Evolutionary conservation across 2,797 vertebrate genomes (phyloP), one percentile per base, ranked within the genome.

Genomic region (Halcyon leucocephala): DNA sequence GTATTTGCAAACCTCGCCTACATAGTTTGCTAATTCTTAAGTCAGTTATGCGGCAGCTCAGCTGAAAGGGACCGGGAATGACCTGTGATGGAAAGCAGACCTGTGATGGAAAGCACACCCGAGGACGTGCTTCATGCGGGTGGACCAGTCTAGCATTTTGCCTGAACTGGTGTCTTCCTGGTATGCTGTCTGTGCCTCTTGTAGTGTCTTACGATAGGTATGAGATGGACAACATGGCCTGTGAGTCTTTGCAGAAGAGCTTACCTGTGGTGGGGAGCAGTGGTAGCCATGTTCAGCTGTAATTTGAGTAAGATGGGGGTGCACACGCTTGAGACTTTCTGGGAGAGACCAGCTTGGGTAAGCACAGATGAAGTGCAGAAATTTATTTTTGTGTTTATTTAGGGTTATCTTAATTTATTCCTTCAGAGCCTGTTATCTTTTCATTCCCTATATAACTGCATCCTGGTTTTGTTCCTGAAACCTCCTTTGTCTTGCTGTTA

Each of bases 171-270:
- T 31, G 35, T 29, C 37, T 82, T 25, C 12, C 54, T 72, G 2
- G 0, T 28, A 6, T 22, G 14, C 19, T 52, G 7, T 49, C 15
- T 51, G 9, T 86, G 9, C 31, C 80, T 80, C 52, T 70, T 35
- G 17, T 13, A 49, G 6, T 49, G 14, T 28, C 14, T 49, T 41
- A 4, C 4, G 5, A 39, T 22, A 46, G 48, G 39, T 61, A 67
- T 1, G 33, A 52, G 42, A 15, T 49, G 55, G 33, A 28, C 21
- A 65, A 1, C 0, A 2, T 48, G n/a, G 54, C 15, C 11, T 70
- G 29, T 58, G 33, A 42, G 37, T 62, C 48, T 71, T 71, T 52
- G n/a, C 19, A 57, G 61, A 84, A 82, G 21, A 21, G 19, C 7
- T 22, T 35, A 9, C 12, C 15, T 78, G 0, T 16, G 62, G 16